These are phyloP conservation scores for Nemoura dubitans DNA, from an alignment of 2,888 invertebrate species.

Conservation along the genomic window DNA sequence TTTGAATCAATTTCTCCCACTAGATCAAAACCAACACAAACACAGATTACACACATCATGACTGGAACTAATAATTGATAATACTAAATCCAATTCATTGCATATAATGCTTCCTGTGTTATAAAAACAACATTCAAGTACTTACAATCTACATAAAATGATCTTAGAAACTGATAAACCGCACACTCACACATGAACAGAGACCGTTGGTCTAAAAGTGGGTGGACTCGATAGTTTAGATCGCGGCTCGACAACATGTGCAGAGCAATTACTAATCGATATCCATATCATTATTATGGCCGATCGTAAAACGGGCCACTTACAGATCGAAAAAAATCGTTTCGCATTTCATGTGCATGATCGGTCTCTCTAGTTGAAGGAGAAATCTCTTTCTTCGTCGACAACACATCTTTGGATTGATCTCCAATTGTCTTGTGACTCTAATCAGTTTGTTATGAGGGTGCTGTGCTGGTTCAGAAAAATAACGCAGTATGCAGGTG, in stretches of 20 bases:
- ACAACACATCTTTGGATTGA: not conserved
- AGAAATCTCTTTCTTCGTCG: not conserved
- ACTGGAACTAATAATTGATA: not conserved
- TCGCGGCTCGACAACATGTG: no score
- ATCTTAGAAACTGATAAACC: not conserved
- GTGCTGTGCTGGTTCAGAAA: no score
- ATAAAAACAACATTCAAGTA: not conserved
- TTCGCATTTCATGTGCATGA: not conserved
- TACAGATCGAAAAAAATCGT: not conserved
- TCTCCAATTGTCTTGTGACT: not conserved
- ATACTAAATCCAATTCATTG: not conserved
- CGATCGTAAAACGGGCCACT: not conserved
- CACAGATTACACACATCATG: not conserved
- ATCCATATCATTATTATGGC: not conserved
- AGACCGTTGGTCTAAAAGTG: not conserved
- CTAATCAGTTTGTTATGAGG: not conserved
- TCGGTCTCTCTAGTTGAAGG: not conserved
- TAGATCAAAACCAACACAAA: not conserved
- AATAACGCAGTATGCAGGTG: no score
- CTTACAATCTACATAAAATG: not conserved
- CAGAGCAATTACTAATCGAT: not conserved
- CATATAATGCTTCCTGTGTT: not conserved
- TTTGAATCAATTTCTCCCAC: not conserved
- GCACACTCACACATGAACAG: not conserved
- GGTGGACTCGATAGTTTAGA: not conserved